Evolutionary conservation across 2,113 vertebrate genomes (phyloP).

Genomic region (Chauna torquata): DNA sequence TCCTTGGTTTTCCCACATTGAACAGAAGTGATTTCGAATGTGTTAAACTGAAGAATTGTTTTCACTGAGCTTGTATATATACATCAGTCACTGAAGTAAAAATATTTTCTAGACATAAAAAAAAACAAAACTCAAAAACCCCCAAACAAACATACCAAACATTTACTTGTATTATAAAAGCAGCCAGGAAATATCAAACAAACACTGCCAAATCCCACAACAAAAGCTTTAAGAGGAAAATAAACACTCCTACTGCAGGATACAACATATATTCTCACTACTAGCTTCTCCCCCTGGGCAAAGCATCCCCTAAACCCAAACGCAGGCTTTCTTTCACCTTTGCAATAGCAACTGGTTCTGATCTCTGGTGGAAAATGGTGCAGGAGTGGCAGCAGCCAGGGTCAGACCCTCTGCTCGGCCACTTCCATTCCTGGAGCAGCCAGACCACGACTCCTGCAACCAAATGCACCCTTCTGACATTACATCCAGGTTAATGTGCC

Average conservation of each 20-base stretch:
- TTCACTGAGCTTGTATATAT: neutral
- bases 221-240: neutral
- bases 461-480: too few species aligned
- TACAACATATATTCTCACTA: neutral
- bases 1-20: neutral
- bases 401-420: neutral
- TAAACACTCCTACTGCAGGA: neutral
- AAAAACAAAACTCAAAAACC: neutral
- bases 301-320: neutral
- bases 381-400: neutral
- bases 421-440: neutral
- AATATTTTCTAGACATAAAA: neutral
- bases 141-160: neutral
- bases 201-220: neutral
- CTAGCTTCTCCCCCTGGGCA: neutral
- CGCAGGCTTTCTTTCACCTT: neutral
- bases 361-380: neutral
- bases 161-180: neutral
- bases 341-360: neutral
- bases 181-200: neutral
- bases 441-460: neutral
- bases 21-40: neutral
- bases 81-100: neutral
- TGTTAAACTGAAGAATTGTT: neutral
- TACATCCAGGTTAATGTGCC: rapidly evolving